Percentiles rank a stretch among this genome's conserved stretches.
These are phyloP conservation scores for Dromaius novaehollandiae DNA, from an alignment of 2,113 vertebrate genomes.

Conservation along the genomic window DNA sequence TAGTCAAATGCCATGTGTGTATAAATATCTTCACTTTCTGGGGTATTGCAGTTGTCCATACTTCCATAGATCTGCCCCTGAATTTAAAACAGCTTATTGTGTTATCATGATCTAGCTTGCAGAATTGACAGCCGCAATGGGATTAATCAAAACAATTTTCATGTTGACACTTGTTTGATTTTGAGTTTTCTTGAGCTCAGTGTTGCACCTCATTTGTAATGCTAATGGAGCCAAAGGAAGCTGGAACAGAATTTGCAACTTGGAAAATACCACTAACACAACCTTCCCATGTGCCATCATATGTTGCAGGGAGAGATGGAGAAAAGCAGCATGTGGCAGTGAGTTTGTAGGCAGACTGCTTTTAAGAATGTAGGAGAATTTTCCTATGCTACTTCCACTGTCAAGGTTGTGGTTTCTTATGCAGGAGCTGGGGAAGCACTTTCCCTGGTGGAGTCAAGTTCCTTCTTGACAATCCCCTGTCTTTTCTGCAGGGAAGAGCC, in stretches of 20 bases:
- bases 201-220: background rate
- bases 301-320: background rate
- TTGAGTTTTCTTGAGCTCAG: background rate
- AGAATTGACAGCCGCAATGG: background rate
- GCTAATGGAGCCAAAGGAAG: background rate
- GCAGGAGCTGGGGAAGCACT: rapidly evolving
- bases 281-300: background rate
- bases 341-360: background rate
- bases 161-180: background rate
- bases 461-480: background rate
- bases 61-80: background rate
- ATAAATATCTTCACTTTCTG: background rate
- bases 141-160: background rate
- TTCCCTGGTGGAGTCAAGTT: background rate
- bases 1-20: background rate
- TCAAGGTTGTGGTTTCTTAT: background rate
- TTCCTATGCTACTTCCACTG: background rate
- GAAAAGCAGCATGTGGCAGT: background rate
- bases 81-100: background rate
- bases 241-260: background rate
- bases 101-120: background rate
- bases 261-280: background rate
- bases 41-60: background rate
- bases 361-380: background rate
- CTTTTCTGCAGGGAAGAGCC: background rate